These are phyloP conservation scores for Anoncus sp. DNA, from an alignment of 2,888 invertebrate species.

Conservation along the genomic window DNA sequence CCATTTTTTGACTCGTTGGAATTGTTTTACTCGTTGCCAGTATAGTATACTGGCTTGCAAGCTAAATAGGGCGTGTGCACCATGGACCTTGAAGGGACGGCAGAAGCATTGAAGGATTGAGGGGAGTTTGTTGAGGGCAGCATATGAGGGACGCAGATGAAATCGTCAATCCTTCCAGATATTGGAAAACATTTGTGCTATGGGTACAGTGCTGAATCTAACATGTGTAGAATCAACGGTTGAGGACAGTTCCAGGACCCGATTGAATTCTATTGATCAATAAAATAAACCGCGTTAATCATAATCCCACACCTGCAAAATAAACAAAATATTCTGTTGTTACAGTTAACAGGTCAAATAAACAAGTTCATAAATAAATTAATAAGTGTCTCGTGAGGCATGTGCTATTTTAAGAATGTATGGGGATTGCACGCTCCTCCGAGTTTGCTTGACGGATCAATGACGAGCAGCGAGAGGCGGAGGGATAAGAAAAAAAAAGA, in stretches of 20 bases:
- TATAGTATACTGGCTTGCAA: too few relatives aligned
- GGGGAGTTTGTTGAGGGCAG: background rate
- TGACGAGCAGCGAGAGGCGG: constrained; percentile 59
- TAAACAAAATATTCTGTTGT: too few relatives aligned
- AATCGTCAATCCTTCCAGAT: constrained; percentile 80
- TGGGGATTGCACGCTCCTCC: background rate
- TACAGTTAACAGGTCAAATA: constrained; percentile 15
- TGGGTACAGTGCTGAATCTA: constrained; percentile 10
- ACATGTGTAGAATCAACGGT: constrained; percentile 27
- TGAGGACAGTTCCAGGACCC: too few relatives aligned
- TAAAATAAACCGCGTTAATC: background rate
- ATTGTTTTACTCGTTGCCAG: too few relatives aligned
- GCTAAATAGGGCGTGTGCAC: too few relatives aligned
- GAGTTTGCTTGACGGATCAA: constrained; percentile 48
- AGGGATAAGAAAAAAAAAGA: constrained; percentile 53
- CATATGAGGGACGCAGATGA: constrained; percentile 77
- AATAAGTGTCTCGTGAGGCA: background rate
- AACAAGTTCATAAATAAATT: constrained; percentile 10
- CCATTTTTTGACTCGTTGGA: too few relatives aligned
- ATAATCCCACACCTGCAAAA: too few relatives aligned
- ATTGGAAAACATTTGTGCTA: constrained; percentile 80
- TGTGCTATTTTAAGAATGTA: constrained; percentile 18
- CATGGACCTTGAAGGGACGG: too few relatives aligned
- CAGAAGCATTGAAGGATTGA: too few relatives aligned
- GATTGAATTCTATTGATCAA: too few relatives aligned